Evolutionary conservation across 2,888 invertebrate genomes (phyloP).

Genomic region (Lepidonotus clava): DNA sequence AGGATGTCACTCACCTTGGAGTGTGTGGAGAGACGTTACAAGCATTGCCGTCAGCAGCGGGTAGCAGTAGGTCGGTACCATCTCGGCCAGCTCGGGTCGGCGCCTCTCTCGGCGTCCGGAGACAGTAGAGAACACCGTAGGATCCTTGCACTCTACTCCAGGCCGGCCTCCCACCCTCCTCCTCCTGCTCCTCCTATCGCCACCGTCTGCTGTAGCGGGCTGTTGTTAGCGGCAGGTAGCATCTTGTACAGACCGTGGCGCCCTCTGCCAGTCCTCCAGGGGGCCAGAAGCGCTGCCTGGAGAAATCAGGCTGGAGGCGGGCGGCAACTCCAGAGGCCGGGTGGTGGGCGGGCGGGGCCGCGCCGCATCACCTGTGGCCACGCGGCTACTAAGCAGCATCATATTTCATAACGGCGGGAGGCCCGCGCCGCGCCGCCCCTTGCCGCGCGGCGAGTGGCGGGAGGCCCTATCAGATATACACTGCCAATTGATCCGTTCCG

Average conservation of each 20-base stretch:
- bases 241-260: constrained; percentile 8
- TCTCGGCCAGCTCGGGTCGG: too few species aligned
- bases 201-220: neutral
- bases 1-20: neutral
- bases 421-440: too few species aligned
- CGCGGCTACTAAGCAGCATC: constrained; percentile 36
- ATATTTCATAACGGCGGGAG: constrained; percentile 18
- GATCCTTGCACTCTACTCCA: too few species aligned
- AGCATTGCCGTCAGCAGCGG: neutral
- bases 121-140: too few species aligned
- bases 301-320: neutral
- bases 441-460: too few species aligned
- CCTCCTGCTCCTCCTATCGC: neutral
- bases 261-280: neutral
- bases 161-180: neutral
- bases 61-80: too few species aligned
- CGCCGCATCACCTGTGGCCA: constrained; percentile 25
- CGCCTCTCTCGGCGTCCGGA: too few species aligned
- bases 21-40: neutral
- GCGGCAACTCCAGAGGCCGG: neutral
- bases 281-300: neutral
- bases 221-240: constrained; percentile 27
- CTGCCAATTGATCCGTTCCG: too few species aligned
- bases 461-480: too few species aligned
- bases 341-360: neutral